These are phyloP conservation scores for Amiota minor DNA, from an alignment of 2,888 invertebrate genomes.

Conservation along the genomic window DNA sequence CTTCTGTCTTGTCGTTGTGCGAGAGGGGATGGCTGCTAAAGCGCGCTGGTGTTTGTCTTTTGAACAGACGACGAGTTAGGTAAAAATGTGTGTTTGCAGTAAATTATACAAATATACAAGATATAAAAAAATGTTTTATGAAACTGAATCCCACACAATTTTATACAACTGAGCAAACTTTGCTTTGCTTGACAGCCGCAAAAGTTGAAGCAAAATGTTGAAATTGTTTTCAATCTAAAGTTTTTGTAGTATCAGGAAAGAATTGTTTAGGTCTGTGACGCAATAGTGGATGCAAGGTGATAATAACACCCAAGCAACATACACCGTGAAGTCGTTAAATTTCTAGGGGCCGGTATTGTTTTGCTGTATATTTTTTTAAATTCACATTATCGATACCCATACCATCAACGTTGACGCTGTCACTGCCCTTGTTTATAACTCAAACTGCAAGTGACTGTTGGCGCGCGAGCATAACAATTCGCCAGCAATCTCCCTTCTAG, in stretches of 20 bases:
- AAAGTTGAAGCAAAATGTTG: constrained; percentile 41
- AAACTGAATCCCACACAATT: too few species aligned
- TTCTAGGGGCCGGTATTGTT: neutral
- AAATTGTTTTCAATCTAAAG: neutral
- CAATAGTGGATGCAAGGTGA: constrained; percentile 5
- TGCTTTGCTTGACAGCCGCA: constrained; percentile 28
- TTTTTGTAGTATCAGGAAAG: constrained; percentile 10
- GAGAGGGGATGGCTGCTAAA: too few species aligned
- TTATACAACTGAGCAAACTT: constrained; percentile 1
- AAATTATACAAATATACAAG: too few species aligned
- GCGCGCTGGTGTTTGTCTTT: too few species aligned
- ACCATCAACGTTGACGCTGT: constrained; percentile 28
- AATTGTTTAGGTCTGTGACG: neutral
- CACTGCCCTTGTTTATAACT: constrained; percentile 17
- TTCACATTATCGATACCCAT: constrained; percentile 34
- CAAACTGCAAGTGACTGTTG: constrained; percentile 46
- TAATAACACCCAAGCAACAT: constrained; percentile 14
- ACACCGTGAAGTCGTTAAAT: neutral
- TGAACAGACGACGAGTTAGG: too few species aligned
- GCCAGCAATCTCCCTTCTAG: neutral
- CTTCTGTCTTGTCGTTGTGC: too few species aligned
- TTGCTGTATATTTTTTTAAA: neutral
- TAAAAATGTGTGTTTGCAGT: too few species aligned
- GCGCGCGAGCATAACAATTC: constrained; percentile 40
- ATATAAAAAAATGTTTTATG: too few species aligned